Conservation (phyloP, 2,113 vertebrate genomes). For the Bucco capensis region DNA sequence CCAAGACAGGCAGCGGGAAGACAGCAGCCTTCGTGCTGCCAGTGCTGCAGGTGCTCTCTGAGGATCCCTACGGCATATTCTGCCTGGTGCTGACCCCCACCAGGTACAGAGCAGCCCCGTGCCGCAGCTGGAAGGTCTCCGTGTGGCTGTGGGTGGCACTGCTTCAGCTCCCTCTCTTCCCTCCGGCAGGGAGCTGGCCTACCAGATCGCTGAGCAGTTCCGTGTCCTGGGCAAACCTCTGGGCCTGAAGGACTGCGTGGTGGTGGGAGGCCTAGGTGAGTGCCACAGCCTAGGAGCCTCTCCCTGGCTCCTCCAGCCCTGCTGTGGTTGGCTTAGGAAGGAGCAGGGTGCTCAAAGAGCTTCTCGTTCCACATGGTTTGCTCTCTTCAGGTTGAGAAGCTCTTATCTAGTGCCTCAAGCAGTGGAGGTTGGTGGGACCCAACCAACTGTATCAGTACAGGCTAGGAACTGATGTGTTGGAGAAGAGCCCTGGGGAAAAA, state of each 20-base stretch:
- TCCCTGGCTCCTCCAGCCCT: rapidly evolving
- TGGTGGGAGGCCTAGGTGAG: conserved; percentile 93
- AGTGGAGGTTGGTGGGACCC: neutral
- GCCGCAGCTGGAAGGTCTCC: rapidly evolving
- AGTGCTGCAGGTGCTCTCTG: conserved; percentile 88
- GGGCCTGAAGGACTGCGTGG: conserved; percentile 86
- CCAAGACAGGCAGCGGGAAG: conserved; percentile 94
- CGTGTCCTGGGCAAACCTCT: conserved; percentile 90
- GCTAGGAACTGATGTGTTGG: no score
- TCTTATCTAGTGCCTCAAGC: rapidly evolving
- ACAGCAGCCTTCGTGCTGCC: conserved; percentile 93
- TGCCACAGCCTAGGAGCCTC: rapidly evolving
- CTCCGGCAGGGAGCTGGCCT: conserved; percentile 85
- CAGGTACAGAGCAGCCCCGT: conserved; percentile 67
- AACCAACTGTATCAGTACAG: no score
- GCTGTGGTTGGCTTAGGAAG: rapidly evolving
- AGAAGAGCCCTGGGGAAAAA: no score
- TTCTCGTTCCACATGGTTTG: rapidly evolving
- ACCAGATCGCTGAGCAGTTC: conserved; percentile 96
- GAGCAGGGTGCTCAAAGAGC: rapidly evolving
- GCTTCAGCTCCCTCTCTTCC: no score
- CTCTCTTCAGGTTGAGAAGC: rapidly evolving
- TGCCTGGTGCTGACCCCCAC: conserved; percentile 92
- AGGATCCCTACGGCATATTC: conserved; percentile 95
- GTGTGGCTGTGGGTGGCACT: no score